Conservation (phyloP, 2,797 vertebrate species). For the Petrocephalus schoutedeni region DNA sequence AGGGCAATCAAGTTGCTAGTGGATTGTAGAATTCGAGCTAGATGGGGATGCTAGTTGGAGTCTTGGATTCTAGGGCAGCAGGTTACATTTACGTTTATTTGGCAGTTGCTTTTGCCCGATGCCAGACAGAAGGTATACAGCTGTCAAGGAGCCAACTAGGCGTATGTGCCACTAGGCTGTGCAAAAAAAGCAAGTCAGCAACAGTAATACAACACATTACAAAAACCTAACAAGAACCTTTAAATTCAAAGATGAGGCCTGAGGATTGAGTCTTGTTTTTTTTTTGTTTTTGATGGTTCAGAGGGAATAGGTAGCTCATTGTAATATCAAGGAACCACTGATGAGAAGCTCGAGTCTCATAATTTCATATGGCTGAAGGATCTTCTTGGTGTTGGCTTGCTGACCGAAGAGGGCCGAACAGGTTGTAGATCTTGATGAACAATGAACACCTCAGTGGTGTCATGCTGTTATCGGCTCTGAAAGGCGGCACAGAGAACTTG, state of each 20-base stretch:
- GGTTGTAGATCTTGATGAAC: constrained; percentile 1
- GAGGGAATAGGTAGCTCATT: background rate
- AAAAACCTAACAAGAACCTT: background rate
- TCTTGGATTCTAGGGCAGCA: background rate
- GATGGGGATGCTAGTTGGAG: background rate
- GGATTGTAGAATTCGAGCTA: background rate
- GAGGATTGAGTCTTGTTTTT: background rate
- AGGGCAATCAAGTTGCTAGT: background rate
- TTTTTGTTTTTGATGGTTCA: background rate
- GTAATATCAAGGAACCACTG: background rate
- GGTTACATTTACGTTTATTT: background rate
- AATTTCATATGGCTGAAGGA: background rate
- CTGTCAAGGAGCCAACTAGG: background rate
- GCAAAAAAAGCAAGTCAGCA: background rate
- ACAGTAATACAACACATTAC: background rate
- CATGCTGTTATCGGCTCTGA: background rate
- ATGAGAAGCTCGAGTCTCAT: background rate
- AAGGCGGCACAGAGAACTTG: background rate
- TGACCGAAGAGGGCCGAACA: background rate
- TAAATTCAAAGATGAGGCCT: background rate
- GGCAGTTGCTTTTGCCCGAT: background rate
- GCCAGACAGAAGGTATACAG: background rate
- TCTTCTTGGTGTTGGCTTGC: background rate
- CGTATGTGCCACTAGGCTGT: background rate
- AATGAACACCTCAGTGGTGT: background rate